Base-by-base conservation (phyloP, 2,797 vertebrate species). In the Mus spretus region DNA sequence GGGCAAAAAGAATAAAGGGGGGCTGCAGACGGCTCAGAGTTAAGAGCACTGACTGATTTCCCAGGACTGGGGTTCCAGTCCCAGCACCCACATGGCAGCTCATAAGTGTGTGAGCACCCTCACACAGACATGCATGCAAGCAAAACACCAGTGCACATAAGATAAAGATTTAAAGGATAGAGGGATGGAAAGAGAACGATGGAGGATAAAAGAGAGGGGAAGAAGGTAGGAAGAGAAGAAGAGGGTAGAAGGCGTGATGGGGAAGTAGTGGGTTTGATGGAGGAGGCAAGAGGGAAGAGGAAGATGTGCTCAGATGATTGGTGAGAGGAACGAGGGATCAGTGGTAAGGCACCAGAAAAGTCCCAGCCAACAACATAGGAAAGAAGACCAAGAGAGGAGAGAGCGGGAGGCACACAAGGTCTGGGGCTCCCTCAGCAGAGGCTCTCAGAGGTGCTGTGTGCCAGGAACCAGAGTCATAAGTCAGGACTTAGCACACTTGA, bases 381-480 rank as follows among this genome's bases (percentile, higher is more conserved):
- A 24, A 40, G 40, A 26, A 55, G 79, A 22, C 1, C 7, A 44
- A 34, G 9, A 55, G 59, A 53, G 40, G 59, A 65, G 65, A 53
- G 74, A 26, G 14, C 10, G 1, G 67, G 0, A 24, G 47, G 17
- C 1, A 3, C 24, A 6, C 70, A 28, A 0, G 2, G 31, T 11
- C 72, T 28, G 6, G 2, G 63, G 9, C 4, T 57, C 55, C 63
- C 55, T 28, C 0, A 9, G 63, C 53, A 14, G 44, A 53, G 61
- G 57, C 70, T 22, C 5, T 4, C 19, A 12, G 77, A 55, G 31
- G 22, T 53, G 20, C 34, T 24, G 40, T 57, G 74, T 14, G 10
- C n/a, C 17, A 31, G 53, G 65, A 80, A 24, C 9, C 28, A 6
- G n/a, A 10, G 8, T 34, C 63, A 6, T 8, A 3, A 50, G 59